These are phyloP conservation scores for Drosophila heteroneura DNA, from an alignment of 2,888 invertebrate species.

Conservation along the genomic window DNA sequence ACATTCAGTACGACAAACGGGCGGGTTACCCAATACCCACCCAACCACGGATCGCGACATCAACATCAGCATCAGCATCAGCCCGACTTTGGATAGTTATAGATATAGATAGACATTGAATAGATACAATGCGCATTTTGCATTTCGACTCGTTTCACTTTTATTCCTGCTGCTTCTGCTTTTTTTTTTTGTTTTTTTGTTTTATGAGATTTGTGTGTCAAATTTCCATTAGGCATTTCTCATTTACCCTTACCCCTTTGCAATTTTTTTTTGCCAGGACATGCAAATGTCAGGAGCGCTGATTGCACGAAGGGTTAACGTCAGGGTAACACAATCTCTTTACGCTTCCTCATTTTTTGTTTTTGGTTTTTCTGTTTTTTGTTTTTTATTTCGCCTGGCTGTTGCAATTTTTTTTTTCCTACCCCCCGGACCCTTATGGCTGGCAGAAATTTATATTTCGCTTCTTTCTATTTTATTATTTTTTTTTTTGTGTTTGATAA, in stretches of 20 bases:
- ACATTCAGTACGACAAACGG: slow-evolving; percentile 35
- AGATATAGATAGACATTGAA: slow-evolving; percentile 64
- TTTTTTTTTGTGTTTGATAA: slow-evolving; percentile 82
- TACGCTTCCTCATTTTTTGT: slow-evolving; percentile 27
- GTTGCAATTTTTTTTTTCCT: slow-evolving; percentile 64
- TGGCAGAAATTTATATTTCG: slow-evolving; percentile 61
- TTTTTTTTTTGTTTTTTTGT: slow-evolving; percentile 53
- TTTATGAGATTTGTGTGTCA: slow-evolving; percentile 80
- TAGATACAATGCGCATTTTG: slow-evolving; percentile 81
- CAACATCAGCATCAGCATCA: slow-evolving; percentile 2
- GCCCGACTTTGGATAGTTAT: slow-evolving; percentile 25
- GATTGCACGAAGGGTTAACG: slow-evolving; percentile 69
- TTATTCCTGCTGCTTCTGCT: slow-evolving; percentile 1
- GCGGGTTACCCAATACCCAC: slow-evolving; percentile 42
- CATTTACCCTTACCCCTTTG: slow-evolving; percentile 62
- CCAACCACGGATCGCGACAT: slow-evolving; percentile 11
- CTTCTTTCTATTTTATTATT: slow-evolving; percentile 2
- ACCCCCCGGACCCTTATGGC: background rate
- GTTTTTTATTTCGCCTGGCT: slow-evolving; percentile 42
- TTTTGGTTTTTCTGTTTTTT: background rate
- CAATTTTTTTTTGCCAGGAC: slow-evolving; percentile 49
- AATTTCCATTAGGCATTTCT: slow-evolving; percentile 82
- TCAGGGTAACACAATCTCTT: slow-evolving; percentile 80
- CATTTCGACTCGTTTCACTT: slow-evolving; percentile 36
- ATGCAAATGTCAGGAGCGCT: slow-evolving; percentile 74